Conservation (phyloP, 1,140 invertebrate species). For the Pseudoatta argentina region DNA sequence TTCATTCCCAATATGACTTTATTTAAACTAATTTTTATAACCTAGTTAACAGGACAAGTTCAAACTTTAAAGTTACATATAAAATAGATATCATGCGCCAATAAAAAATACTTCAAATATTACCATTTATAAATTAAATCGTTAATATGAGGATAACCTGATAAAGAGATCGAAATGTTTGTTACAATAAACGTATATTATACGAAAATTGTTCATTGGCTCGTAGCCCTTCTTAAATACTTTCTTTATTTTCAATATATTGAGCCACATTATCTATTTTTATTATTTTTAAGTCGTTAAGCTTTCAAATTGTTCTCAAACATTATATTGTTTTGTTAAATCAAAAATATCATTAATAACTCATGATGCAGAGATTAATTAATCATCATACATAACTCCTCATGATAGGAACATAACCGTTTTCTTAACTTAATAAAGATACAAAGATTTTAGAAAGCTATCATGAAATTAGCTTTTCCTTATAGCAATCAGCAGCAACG, state of each 20-base stretch:
- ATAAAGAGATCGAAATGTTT: too few relatives aligned
- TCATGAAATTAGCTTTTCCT: constrained; percentile 3
- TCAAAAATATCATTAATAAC: constrained; percentile 16
- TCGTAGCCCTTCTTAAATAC: too few relatives aligned
- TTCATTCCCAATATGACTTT: not conserved
- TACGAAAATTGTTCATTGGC: too few relatives aligned
- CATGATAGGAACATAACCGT: not conserved
- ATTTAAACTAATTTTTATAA: not conserved
- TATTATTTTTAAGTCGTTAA: too few relatives aligned
- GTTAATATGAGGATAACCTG: too few relatives aligned
- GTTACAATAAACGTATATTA: too few relatives aligned
- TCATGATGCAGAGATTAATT: not conserved
- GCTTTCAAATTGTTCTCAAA: not conserved
- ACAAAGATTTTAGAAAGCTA: constrained; percentile 13
- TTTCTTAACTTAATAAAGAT: not conserved
- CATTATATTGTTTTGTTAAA: not conserved
- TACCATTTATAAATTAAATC: too few relatives aligned
- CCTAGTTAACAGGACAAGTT: not conserved
- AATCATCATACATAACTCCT: not conserved
- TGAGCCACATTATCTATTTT: too few relatives aligned
- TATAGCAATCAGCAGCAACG: not conserved
- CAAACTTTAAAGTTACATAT: not conserved
- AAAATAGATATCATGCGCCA: too few relatives aligned
- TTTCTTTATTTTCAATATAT: too few relatives aligned
- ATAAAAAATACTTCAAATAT: too few relatives aligned